Conservation (phyloP, 2,888 invertebrate genomes). For the Hydraecia micacea region DNA sequence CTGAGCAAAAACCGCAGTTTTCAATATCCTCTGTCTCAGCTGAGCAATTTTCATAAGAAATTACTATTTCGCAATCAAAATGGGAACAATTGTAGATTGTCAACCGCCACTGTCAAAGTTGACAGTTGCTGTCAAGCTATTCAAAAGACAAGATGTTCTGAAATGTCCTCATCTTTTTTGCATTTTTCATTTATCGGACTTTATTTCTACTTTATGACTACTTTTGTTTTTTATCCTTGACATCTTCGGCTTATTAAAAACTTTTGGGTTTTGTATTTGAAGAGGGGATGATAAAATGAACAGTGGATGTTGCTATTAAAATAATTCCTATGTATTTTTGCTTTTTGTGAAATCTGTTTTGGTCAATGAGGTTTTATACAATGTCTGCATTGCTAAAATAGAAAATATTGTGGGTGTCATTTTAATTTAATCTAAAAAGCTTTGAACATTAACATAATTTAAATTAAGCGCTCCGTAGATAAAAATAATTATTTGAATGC, state of each 20-base stretch:
- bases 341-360: slow-evolving; percentile 18
- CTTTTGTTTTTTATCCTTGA: slow-evolving; percentile 31
- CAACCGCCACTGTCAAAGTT: slow-evolving; percentile 57
- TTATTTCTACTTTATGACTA: slow-evolving; percentile 20
- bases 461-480: background rate
- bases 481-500: background rate
- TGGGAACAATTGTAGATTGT: slow-evolving; percentile 53
- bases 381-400: background rate
- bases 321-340: slow-evolving; percentile 5
- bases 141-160: slow-evolving; percentile 45
- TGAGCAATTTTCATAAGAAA: slow-evolving; percentile 62
- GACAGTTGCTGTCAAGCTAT: slow-evolving; percentile 60
- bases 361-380: slow-evolving; percentile 3
- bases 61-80: slow-evolving; percentile 63
- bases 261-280: slow-evolving; percentile 15
- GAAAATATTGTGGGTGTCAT: background rate
- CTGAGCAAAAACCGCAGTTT: slow-evolving; percentile 42
- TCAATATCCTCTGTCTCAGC: slow-evolving; percentile 60
- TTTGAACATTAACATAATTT: background rate
- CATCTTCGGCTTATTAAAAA: slow-evolving; percentile 33
- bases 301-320: slow-evolving; percentile 41
- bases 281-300: slow-evolving; percentile 39
- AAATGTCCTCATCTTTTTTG: slow-evolving; percentile 53
- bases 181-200: slow-evolving; percentile 47
- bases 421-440: background rate